Evolutionary conservation across 2,113 vertebrate species (phyloP).

Genomic region (Upupa epops): DNA sequence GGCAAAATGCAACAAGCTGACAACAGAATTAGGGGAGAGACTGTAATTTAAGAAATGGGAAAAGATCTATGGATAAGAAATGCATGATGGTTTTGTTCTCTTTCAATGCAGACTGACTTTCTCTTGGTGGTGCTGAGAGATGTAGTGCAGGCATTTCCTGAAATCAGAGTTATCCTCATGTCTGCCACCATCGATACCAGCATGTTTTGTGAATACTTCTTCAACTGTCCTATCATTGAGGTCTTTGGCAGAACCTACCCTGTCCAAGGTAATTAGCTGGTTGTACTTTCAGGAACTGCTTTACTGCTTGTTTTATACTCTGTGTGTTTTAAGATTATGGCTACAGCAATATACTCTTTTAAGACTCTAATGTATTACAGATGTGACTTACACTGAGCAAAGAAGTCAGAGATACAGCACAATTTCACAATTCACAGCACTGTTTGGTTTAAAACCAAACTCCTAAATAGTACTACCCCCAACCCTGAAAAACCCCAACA

Average conservation of each 20-base stretch:
- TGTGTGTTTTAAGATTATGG: background rate
- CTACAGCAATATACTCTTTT: background rate
- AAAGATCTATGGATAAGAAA: background rate
- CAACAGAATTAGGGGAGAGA: background rate
- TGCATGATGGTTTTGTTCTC: background rate
- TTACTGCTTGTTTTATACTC: background rate
- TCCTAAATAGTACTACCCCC: background rate
- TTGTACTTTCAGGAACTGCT: background rate
- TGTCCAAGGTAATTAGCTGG: conserved; percentile 83
- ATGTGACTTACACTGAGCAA: background rate
- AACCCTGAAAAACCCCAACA: background rate
- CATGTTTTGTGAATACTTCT: conserved; percentile 97
- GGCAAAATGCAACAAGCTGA: background rate
- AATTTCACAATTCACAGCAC: background rate
- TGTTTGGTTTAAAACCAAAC: background rate
- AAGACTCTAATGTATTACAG: background rate
- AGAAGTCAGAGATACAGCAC: background rate
- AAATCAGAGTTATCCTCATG: conserved; percentile 93
- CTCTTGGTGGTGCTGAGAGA: conserved; percentile 95
- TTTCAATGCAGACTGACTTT: conserved; percentile 87
- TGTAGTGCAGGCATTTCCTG: conserved; percentile 89
- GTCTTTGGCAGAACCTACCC: conserved; percentile 91
- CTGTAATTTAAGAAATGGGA: background rate
- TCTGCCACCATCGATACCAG: conserved; percentile 96
- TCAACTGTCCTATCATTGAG: conserved; percentile 91